phyloP scores from a whole-genome alignment of 2,113 vertebrate genomes.

The Crotalus viridis region DNA sequence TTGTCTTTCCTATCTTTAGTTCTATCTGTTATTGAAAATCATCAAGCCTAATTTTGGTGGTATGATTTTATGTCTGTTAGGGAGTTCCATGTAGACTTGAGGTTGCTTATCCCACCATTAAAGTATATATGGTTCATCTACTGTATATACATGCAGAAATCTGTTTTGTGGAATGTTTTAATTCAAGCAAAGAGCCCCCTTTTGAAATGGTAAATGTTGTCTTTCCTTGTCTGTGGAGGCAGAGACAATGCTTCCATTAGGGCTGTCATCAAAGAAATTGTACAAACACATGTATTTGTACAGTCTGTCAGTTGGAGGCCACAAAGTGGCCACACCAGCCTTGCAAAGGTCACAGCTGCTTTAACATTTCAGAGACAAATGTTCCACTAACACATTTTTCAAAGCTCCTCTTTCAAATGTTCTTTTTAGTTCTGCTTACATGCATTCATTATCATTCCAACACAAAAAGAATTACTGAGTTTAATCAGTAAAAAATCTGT shows the following conservation, averaged over 20 bases:
- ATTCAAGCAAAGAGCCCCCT: neutral
- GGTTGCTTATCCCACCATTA: neutral
- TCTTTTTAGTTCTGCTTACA: neutral
- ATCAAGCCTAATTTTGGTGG: neutral
- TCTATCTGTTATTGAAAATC: neutral
- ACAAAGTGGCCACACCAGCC: neutral
- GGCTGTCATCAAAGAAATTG: neutral
- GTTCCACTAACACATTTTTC: neutral
- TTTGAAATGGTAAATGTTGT: neutral
- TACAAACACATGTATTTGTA: neutral
- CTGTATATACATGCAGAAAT: neutral
- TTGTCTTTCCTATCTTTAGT: neutral
- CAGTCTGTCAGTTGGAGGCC: neutral
- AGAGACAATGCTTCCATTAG: neutral
- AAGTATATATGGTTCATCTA: neutral
- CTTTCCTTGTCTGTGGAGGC: neutral
- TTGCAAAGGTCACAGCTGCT: neutral
- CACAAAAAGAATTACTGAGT: neutral
- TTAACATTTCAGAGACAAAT: neutral
- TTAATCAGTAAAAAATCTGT: neutral
- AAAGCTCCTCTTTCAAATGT: neutral
- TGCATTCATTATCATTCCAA: neutral
- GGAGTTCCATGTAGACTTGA: neutral
- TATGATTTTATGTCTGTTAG: neutral
- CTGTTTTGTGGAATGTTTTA: neutral